Percentiles rank a stretch among this genome's conserved stretches.
Evolutionary conservation across 2,888 invertebrate genomes (phyloP).

Genomic region (Zaprionus obscuricornis): DNA sequence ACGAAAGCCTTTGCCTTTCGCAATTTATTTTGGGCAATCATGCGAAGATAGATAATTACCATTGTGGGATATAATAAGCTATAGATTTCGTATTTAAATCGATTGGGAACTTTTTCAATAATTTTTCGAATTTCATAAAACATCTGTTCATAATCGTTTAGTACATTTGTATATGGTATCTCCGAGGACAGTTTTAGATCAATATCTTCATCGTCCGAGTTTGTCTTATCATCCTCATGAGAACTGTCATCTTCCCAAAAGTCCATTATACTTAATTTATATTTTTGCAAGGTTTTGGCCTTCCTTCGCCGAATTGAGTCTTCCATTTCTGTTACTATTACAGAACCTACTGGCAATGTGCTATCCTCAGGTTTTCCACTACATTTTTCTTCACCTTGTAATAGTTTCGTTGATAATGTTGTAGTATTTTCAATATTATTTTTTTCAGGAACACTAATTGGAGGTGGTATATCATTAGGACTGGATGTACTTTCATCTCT

Average conservation of each 20-base stretch:
- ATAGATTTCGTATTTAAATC: constrained; percentile 40
- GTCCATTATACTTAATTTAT: constrained; percentile 27
- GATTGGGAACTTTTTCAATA: constrained; percentile 12
- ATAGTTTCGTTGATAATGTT: no score
- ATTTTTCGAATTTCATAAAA: constrained; percentile 25
- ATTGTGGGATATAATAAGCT: constrained; percentile 49
- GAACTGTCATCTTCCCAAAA: constrained; percentile 48
- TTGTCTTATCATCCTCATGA: not conserved
- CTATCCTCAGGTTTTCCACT: not conserved
- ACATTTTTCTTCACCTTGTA: not conserved
- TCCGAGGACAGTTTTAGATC: no score
- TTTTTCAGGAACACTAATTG: no score
- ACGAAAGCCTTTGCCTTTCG: constrained; percentile 27
- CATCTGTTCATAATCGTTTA: constrained; percentile 33
- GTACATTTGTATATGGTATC: no score
- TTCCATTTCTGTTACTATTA: constrained; percentile 19
- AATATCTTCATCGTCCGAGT: not conserved
- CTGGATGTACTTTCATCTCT: no score
- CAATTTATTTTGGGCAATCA: constrained; percentile 30
- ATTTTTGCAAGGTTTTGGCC: not conserved
- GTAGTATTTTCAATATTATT: no score
- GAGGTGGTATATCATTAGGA: no score
- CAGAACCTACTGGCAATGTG: not conserved
- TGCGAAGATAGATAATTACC: constrained; percentile 36
- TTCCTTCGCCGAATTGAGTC: constrained; percentile 9